Evolutionary conservation across 2,113 vertebrate species (phyloP).

Genomic region (Macroglossus sobrinus): DNA sequence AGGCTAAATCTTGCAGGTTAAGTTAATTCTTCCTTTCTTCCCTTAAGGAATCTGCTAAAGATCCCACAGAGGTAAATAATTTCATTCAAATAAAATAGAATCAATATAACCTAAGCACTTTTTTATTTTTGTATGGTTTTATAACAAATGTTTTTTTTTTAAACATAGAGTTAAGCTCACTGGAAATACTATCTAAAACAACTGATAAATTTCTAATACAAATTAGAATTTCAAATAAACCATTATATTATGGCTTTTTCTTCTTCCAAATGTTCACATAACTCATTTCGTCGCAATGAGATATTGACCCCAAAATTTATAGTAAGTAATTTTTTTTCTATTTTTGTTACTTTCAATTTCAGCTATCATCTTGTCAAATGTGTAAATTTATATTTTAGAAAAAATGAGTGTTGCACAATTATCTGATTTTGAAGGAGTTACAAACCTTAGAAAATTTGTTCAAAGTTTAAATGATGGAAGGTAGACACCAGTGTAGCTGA

Average conservation of each 20-base stretch:
- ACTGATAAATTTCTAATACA: neutral
- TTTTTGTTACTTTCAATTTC: neutral
- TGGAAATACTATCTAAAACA: neutral
- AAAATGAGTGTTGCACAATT: neutral
- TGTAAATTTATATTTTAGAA: neutral
- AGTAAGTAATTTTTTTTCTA: neutral
- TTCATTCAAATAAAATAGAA: neutral
- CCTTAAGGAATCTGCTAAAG: conserved; percentile 2
- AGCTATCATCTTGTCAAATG: neutral
- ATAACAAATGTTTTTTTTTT: neutral
- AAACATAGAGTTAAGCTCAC: neutral
- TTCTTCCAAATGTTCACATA: neutral
- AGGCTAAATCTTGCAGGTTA: neutral
- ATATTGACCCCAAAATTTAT: neutral
- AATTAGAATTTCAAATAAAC: neutral
- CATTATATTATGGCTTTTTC: neutral
- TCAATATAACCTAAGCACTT: neutral
- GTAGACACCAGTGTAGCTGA: neutral
- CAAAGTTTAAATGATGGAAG: neutral
- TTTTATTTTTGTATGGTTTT: neutral
- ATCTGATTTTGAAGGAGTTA: neutral
- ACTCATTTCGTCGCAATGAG: neutral
- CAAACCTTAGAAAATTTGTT: neutral
- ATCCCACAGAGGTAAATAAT: neutral
- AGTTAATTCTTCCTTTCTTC: neutral